Base-by-base conservation (phyloP, 2,113 vertebrate species). In the Periophthalmodon schlosseri region DNA sequence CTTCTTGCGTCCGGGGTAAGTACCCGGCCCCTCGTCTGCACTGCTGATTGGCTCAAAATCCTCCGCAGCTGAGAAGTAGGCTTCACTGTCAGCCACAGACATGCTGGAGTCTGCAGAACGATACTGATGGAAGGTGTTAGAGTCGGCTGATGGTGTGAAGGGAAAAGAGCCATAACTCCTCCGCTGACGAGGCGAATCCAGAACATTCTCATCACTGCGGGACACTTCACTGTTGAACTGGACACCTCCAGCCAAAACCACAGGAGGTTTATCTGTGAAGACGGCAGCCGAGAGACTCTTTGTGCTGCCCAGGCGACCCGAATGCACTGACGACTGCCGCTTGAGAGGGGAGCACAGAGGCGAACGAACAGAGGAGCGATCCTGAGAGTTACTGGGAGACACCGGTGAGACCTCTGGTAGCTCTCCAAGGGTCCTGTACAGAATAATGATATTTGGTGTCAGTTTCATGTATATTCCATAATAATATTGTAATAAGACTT, bases 11-110 rank as follows among this genome's bases (percentile, higher is more conserved):
- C 98, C 96, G 1, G 98, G 98, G 74, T 98, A 99, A 0, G 98
- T 99, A 65, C 97, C 97, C 0, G 97, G 98, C 2, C 97, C 97
- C 93, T 99, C 98, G 39, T 99, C 97, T 0, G 91, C 90, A 0
- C 97, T 99, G 86, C 97, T 99, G 77, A 98, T 95, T 1, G 96
- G 97, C 79, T 99, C 98, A 65, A 99, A 98, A 83, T 99, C 98
- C 74, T 99, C 98, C 0, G 96, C 93, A 0, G 98, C 98, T 1
- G 97, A 99, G 85, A 97, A 99, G 88, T 99, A 99, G 72, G 97
- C 98, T 93, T 99, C 98, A 0, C 97, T 99, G 66, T 99, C 97
- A 0, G 97, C 97, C 88, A 99, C 93, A 0, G 97, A 99, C 96
- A 98, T 97, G 72, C 96, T 98, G 70, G 97, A 99, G 83, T 97